These are phyloP conservation scores for Corythaeola cristata DNA, from an alignment of 2,113 vertebrate genomes.

Conservation along the genomic window DNA sequence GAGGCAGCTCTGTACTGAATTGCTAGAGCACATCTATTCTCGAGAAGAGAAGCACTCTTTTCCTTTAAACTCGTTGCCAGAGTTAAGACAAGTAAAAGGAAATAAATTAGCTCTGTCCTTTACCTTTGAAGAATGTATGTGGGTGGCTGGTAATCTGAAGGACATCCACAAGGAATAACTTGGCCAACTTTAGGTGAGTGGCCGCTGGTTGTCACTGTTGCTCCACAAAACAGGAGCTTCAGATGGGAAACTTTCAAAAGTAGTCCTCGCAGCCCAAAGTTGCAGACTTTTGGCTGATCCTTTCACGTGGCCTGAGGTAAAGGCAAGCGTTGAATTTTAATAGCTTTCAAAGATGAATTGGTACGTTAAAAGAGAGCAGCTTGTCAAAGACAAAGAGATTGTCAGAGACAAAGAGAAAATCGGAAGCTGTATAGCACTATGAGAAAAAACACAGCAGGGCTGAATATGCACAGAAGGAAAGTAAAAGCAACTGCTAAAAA, in stretches of 20 bases:
- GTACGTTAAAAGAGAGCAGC: not conserved
- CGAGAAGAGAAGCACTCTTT: not conserved
- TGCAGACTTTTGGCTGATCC: constrained; percentile 10
- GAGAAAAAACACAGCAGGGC: not conserved
- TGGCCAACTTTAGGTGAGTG: not conserved
- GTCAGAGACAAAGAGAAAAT: not conserved
- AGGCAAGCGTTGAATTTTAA: not conserved
- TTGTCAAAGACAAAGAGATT: not conserved
- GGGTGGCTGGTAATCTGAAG: not conserved
- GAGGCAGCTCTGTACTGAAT: not conserved
- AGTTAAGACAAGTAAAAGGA: not conserved
- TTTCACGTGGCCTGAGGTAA: not conserved
- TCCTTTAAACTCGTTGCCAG: not conserved
- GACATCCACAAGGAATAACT: not conserved
- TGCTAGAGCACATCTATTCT: not conserved
- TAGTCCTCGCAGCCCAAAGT: not conserved
- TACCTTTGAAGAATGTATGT: not conserved
- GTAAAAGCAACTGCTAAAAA: not conserved
- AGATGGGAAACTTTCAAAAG: not conserved
- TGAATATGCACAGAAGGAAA: not conserved
- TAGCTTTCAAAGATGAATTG: not conserved
- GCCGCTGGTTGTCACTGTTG: constrained; percentile 83
- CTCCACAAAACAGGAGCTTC: constrained; percentile 45
- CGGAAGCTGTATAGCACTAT: not conserved
- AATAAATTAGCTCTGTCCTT: not conserved